Evolutionary conservation across 2,113 vertebrate genomes (phyloP).

Genomic region (Solea solea): DNA sequence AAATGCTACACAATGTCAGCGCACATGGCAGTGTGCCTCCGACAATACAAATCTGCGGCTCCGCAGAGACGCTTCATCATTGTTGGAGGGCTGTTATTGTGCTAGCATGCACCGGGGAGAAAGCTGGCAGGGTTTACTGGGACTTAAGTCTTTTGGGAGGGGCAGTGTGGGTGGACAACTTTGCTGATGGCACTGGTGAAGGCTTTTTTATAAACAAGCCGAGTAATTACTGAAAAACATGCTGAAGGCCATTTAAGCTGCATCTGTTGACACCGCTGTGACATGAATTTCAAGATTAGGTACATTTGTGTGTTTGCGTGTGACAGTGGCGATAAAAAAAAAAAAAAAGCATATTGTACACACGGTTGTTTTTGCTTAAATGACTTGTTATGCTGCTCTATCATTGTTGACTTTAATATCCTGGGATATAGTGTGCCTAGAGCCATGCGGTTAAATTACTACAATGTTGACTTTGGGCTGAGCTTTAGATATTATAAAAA

Average conservation of each 20-base stretch:
- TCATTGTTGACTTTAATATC: slow-evolving; percentile 73
- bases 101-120: slow-evolving; percentile 32
- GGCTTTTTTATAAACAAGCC: slow-evolving; percentile 45
- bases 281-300: slow-evolving; percentile 40
- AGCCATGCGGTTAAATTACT: slow-evolving; percentile 74
- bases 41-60: slow-evolving; percentile 39
- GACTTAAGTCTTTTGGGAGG: slow-evolving; percentile 42
- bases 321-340: slow-evolving; percentile 8
- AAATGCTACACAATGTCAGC: slow-evolving; percentile 23
- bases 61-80: slow-evolving; percentile 40
- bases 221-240: slow-evolving; percentile 63
- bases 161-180: slow-evolving; percentile 48
- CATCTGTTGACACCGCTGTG: slow-evolving; percentile 38
- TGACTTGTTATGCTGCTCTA: slow-evolving; percentile 77
- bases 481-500: slow-evolving; percentile 55
- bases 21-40: not conserved
- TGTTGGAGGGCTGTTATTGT: slow-evolving; percentile 14
- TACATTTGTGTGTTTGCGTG: slow-evolving; percentile 12
- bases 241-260: slow-evolving; percentile 49
- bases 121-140: slow-evolving; percentile 47
- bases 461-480: slow-evolving; percentile 52
- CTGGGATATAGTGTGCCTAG: slow-evolving; percentile 58
- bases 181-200: slow-evolving; percentile 45
- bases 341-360: slow-evolving; percentile 42
- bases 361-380: slow-evolving; percentile 60